These are phyloP conservation scores for Hetaerina americana DNA, from an alignment of 1,140 invertebrate species.

Conservation along the genomic window DNA sequence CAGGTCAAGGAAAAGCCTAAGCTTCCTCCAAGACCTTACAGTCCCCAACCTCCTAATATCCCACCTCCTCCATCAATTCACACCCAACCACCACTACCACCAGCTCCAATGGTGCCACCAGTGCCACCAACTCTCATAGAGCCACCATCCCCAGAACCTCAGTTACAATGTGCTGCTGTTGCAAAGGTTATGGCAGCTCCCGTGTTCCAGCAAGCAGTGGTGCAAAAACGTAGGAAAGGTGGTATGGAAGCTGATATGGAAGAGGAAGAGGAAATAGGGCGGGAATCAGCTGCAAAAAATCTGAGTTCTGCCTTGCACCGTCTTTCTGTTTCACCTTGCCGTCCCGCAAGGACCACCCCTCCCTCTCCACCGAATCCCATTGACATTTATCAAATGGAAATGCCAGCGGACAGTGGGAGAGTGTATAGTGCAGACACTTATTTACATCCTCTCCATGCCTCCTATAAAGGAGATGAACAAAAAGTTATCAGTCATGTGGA, in stretches of 20 bases:
- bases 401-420: not conserved
- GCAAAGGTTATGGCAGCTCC: slow-evolving; percentile 50
- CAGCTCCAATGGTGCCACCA: not conserved
- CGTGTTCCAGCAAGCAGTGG: slow-evolving; percentile 43
- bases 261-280: slow-evolving; percentile 8
- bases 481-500: not conserved
- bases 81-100: not conserved
- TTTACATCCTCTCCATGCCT: not conserved
- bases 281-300: slow-evolving; percentile 12
- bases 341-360: not conserved
- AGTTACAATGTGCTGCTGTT: slow-evolving; percentile 28
- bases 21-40: not conserved
- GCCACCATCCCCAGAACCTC: not conserved
- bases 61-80: slow-evolving; percentile 7
- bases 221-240: slow-evolving; percentile 34
- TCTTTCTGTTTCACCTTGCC: slow-evolving; percentile 7
- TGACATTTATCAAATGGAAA: not conserved
- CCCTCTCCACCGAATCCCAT: not conserved
- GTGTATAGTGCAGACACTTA: not conserved
- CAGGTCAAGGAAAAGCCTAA: no score
- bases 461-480: not conserved
- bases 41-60: slow-evolving; percentile 5
- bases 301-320: slow-evolving; percentile 11
- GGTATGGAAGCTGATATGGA: slow-evolving; percentile 28
- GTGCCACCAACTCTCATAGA: not conserved